Evolutionary conservation across 2,113 vertebrate genomes (phyloP).

Genomic region (Thymallus thymallus): DNA sequence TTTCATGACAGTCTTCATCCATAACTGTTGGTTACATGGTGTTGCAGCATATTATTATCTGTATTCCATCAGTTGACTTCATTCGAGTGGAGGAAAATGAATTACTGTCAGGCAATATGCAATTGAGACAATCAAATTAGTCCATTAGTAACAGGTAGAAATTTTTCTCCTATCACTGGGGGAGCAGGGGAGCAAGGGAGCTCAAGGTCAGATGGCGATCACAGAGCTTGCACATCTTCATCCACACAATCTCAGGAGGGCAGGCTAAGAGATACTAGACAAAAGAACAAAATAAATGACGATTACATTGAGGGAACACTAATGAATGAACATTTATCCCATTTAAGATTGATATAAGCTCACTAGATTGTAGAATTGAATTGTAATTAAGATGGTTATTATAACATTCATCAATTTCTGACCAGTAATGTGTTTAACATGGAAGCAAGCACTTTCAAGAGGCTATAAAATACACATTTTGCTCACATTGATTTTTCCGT

Average conservation of each 20-base stretch:
- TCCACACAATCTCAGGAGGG: too few species aligned
- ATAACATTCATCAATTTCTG: neutral
- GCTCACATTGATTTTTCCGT: neutral
- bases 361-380: too few species aligned
- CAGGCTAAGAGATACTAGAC: too few species aligned
- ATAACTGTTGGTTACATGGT: neutral
- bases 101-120: constrained; percentile 50
- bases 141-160: constrained; percentile 4
- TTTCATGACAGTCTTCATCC: too few species aligned
- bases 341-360: too few species aligned
- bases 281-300: too few species aligned
- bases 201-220: constrained; percentile 16
- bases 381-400: too few species aligned
- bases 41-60: constrained; percentile 30
- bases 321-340: too few species aligned
- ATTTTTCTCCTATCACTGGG: constrained; percentile 1
- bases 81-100: constrained; percentile 52
- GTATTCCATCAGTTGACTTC: constrained; percentile 46
- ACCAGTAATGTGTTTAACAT: neutral
- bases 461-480: neutral
- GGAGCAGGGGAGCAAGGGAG: constrained; percentile 33
- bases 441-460: neutral
- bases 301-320: too few species aligned
- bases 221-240: neutral
- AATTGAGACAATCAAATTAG: constrained; percentile 55